Percentiles rank a stretch among this genome's conserved stretches.
phyloP scores from a whole-genome alignment of 2,888 invertebrate species.

The Pristionchus japonicus region DNA sequence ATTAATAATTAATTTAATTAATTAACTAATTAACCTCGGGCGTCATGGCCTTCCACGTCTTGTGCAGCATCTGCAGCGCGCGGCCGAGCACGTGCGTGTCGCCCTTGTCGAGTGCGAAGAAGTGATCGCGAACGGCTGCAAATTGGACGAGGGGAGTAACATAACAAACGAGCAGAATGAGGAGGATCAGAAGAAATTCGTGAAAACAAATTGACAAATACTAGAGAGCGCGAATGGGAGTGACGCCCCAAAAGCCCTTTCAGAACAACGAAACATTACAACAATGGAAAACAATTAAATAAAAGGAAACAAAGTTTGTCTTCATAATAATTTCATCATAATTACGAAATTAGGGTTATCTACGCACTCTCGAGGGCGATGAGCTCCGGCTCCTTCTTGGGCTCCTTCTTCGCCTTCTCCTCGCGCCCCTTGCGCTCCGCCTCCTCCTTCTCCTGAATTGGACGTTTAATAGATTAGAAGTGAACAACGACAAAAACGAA shows the following conservation, averaged over 20 bases:
- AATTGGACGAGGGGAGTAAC: too few relatives aligned
- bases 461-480: neutral
- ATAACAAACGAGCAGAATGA: too few relatives aligned
- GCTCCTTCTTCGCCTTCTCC: constrained; percentile 40
- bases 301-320: too few relatives aligned
- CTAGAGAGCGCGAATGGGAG: too few relatives aligned
- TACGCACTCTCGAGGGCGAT: constrained; percentile 47
- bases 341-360: neutral
- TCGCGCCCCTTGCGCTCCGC: constrained; percentile 43
- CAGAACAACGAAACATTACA: too few relatives aligned
- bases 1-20: neutral
- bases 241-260: too few relatives aligned
- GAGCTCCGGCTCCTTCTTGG: constrained; percentile 46
- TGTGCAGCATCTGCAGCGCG: constrained; percentile 65
- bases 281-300: too few relatives aligned
- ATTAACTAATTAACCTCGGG: constrained; percentile 47
- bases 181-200: too few relatives aligned
- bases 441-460: constrained; percentile 32
- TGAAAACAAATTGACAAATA: too few relatives aligned
- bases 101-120: constrained; percentile 65
- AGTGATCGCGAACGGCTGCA: constrained; percentile 58
- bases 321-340: neutral
- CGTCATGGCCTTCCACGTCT: constrained; percentile 67
- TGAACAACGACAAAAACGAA: neutral
- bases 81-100: constrained; percentile 66